Evolutionary conservation across 2,888 invertebrate genomes (phyloP), one percentile per base, ranked within the genome.

Genomic region (Sicus ferrugineus): DNA sequence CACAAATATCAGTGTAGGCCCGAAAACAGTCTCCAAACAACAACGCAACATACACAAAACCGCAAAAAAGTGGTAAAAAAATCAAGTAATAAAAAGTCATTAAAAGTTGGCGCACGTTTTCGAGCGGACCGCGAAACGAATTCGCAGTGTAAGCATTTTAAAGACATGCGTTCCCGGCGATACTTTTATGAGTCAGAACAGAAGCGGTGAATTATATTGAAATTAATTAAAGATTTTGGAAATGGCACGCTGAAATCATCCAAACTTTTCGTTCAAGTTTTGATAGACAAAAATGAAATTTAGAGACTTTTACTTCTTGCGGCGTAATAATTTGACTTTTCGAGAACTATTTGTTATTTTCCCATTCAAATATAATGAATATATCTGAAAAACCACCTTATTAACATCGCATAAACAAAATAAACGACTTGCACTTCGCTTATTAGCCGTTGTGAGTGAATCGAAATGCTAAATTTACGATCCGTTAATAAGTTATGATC

Each of bases 71-170:
- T 38, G 6, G 11, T 9, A 38, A 38, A 38, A 38, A 38, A 11
- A 38, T 38, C 38, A 38, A 28, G 30, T 3, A 62, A 62, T 62
- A 48, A 23, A 65, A 65, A 54, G 26, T 65, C 38, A 65, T 65
- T 34, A 42, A 65, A 54, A 65, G 52, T 52, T 65, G 65, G 54
- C 34, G 54, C 65, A 65, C 65, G 65, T 65, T 52, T 52, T 54
- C 19, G 26, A 52, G 62, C 42, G 48, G 48, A 16, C 21, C 26
- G 9, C 48, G 30, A 26, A 46, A 48, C 30, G 62, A 62, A 62
- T 62, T 62, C 19, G 62, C 62, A 62, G 42, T 61, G 61, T 21
- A 28, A 48, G 34, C 21, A 34, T 7, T n/a, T 30, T 21, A 16
- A 56, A 56, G 14, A 42, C 42, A 42, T 42, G 11, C 42, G 42